Evolutionary conservation across 2,797 vertebrate species (phyloP).

Genomic region (Karalla daura): DNA sequence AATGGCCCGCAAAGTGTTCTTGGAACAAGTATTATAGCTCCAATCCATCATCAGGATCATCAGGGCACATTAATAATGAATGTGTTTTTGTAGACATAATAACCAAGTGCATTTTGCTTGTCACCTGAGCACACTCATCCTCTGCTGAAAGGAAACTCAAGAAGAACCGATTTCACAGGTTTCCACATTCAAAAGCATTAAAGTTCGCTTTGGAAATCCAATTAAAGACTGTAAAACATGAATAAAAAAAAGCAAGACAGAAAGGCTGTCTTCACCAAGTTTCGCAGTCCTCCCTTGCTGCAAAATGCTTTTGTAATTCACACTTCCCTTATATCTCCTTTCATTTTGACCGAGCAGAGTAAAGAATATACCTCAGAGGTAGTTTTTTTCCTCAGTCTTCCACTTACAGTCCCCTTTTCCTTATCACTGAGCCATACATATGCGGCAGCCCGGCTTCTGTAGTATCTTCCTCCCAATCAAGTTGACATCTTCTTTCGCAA

Average conservation of each 20-base stretch:
- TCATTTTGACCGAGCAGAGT: constrained; percentile 33
- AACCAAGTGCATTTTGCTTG: constrained; percentile 44
- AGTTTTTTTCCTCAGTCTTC: background rate
- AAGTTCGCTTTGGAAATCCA: constrained; percentile 38
- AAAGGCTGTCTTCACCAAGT: constrained; percentile 25
- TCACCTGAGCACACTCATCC: constrained; percentile 6
- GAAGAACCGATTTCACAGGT: constrained; percentile 18
- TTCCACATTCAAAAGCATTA: constrained; percentile 9
- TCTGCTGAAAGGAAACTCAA: constrained; percentile 22
- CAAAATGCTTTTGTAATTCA: constrained; percentile 62
- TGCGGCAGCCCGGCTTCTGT: constrained; percentile 40
- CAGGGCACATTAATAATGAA: constrained; percentile 67
- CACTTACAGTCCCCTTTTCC: constrained; percentile 30
- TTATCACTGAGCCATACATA: constrained; percentile 38
- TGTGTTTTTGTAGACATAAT: constrained; percentile 33
- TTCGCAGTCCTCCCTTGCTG: constrained; percentile 50
- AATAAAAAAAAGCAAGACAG: constrained; percentile 31
- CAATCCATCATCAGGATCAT: constrained; percentile 64
- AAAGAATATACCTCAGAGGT: constrained; percentile 20
- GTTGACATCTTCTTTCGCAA: constrained; percentile 53
- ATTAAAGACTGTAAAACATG: constrained; percentile 35
- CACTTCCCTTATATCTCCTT: constrained; percentile 54
- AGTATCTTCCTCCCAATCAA: constrained; percentile 60
- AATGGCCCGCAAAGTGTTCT: constrained; percentile 41
- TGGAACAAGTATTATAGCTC: constrained; percentile 36